Percentiles rank a stretch among this genome's conserved stretches.
Conservation (phyloP, 1,140 invertebrate species). For the Rhopalosiphum padi region DNA sequence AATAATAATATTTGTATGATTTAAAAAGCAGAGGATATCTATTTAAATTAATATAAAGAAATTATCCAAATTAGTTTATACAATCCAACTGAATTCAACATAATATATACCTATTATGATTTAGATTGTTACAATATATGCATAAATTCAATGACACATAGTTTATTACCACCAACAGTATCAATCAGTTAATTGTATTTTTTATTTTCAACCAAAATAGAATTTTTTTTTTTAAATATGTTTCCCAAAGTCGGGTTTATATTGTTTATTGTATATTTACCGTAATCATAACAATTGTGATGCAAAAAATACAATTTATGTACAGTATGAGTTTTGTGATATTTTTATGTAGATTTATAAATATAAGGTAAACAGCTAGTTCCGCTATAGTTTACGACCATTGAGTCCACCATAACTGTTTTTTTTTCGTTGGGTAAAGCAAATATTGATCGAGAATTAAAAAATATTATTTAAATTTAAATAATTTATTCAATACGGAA, state of each 20-base stretch:
- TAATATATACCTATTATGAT: not conserved
- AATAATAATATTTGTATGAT: not conserved
- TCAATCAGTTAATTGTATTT: not conserved
- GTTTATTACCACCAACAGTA: not conserved
- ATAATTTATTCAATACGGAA: not conserved
- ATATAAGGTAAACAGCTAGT: not conserved
- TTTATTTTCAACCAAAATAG: not conserved
- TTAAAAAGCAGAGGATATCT: not conserved
- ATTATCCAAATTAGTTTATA: not conserved
- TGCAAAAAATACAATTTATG: not conserved
- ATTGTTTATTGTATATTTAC: not conserved
- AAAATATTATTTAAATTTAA: constrained; percentile 4
- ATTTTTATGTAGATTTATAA: constrained; percentile 10
- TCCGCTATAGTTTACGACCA: not conserved
- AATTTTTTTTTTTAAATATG: not conserved
- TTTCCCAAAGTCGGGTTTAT: not conserved
- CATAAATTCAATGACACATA: too few relatives aligned
- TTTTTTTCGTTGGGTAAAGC: not conserved
- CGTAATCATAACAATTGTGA: not conserved
- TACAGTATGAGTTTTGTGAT: not conserved
- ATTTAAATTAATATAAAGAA: not conserved
- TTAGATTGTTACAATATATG: not conserved
- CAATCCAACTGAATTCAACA: not conserved
- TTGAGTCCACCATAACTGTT: not conserved
- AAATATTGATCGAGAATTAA: not conserved